phyloP scores from a whole-genome alignment of 2,113 vertebrate genomes.

The Neodontobutis hainanensis region DNA sequence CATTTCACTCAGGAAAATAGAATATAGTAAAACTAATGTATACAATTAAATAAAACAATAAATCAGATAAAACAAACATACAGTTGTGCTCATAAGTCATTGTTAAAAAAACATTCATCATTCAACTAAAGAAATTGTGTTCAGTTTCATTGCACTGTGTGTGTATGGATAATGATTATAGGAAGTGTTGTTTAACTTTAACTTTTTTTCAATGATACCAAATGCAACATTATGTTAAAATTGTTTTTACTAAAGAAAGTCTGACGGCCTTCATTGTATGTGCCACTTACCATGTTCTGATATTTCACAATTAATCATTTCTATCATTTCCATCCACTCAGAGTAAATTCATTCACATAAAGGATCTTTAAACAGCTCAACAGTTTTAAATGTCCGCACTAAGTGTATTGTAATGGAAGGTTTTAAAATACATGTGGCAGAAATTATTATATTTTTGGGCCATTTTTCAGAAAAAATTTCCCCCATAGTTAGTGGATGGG shows the following conservation, averaged over 20 bases:
- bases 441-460: no score
- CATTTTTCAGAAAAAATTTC: no score
- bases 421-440: slow-evolving; percentile 66
- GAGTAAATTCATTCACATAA: slow-evolving; percentile 57
- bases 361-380: slow-evolving; percentile 68
- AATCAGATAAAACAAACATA: no score
- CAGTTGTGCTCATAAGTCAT: slow-evolving; percentile 15
- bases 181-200: slow-evolving; percentile 65
- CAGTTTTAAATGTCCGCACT: slow-evolving; percentile 79
- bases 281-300: slow-evolving; percentile 66
- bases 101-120: slow-evolving; percentile 34
- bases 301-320: slow-evolving; percentile 41
- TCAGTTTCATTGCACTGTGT: slow-evolving; percentile 69
- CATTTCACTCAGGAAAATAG: no score
- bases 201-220: slow-evolving; percentile 69
- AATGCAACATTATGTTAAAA: slow-evolving; percentile 59
- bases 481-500: no score
- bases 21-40: no score
- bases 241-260: slow-evolving; percentile 55
- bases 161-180: slow-evolving; percentile 68
- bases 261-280: slow-evolving; percentile 68
- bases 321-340: slow-evolving; percentile 59
- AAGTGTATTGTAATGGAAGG: slow-evolving; percentile 84
- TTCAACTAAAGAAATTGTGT: no score
- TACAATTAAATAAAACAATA: no score